These are phyloP conservation scores for Platyura marginata DNA, from an alignment of 1,140 invertebrate genomes.

Conservation along the genomic window DNA sequence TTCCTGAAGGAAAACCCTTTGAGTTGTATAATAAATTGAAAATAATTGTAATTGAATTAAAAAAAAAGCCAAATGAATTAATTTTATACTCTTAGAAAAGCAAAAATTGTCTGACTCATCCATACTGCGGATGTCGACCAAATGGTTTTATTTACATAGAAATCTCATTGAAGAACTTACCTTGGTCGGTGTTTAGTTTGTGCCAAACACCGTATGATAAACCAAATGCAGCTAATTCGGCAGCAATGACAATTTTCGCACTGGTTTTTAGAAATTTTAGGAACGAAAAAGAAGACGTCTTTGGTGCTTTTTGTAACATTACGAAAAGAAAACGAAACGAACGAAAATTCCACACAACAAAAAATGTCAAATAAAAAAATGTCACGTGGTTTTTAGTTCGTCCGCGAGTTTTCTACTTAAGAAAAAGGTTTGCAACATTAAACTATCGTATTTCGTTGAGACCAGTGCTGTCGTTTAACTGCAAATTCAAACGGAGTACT, in stretches of 20 bases:
- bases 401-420: too few relatives aligned
- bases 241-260: slow-evolving; percentile 28
- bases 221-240: slow-evolving; percentile 31
- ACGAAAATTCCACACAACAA: neutral
- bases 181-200: slow-evolving; percentile 38
- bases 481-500: too few relatives aligned
- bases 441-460: too few relatives aligned
- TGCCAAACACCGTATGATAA: slow-evolving; percentile 35
- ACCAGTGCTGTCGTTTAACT: too few relatives aligned
- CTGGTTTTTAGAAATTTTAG: slow-evolving; percentile 29
- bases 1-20: neutral
- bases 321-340: slow-evolving; percentile 15
- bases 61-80: neutral
- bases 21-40: neutral
- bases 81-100: neutral
- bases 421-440: too few relatives aligned
- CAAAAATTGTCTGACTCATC: neutral
- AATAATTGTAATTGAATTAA: neutral
- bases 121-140: neutral
- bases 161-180: slow-evolving; percentile 18
- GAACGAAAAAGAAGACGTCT: slow-evolving; percentile 19
- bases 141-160: neutral
- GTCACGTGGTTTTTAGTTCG: too few relatives aligned
- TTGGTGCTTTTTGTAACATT: slow-evolving; percentile 38
- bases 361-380: neutral